These are phyloP conservation scores for Phyto melanocephala DNA, from an alignment of 2,888 invertebrate genomes.

Conservation along the genomic window DNA sequence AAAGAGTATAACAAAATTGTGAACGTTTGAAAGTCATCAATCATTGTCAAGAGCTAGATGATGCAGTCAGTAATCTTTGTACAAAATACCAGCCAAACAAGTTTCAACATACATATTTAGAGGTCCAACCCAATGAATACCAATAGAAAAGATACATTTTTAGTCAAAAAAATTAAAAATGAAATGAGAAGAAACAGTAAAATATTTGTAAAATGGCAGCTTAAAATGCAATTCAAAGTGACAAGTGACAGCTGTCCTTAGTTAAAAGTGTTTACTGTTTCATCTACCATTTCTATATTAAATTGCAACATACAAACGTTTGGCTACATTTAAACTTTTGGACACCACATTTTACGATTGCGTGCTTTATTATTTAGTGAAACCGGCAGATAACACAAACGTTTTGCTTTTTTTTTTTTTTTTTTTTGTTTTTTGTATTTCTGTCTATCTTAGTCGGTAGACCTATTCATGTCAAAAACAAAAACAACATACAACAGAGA, in stretches of 20 bases:
- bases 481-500: not conserved
- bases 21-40: slow-evolving; percentile 64
- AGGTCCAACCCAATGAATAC: slow-evolving; percentile 2
- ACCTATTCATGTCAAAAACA: slow-evolving; percentile 29
- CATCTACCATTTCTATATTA: slow-evolving; percentile 1
- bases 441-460: not conserved
- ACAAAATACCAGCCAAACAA: slow-evolving; percentile 31
- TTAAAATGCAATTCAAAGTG: not conserved
- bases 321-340: not conserved
- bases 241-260: slow-evolving; percentile 5
- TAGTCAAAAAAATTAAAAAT: not conserved
- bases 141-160: slow-evolving; percentile 15
- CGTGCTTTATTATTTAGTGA: not conserved
- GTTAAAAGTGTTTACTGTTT: slow-evolving; percentile 14
- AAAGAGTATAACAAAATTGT: slow-evolving; percentile 18
- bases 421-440: no score
- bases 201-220: slow-evolving; percentile 3
- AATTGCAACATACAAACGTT: not conserved
- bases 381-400: slow-evolving; percentile 12
- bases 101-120: slow-evolving; percentile 33
- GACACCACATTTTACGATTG: not conserved
- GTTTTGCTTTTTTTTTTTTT: no score
- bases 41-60: slow-evolving; percentile 62
- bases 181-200: not conserved
- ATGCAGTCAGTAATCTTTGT: slow-evolving; percentile 33